phyloP scores from a whole-genome alignment of 2,888 invertebrate species.

The Venusia cambrica region DNA sequence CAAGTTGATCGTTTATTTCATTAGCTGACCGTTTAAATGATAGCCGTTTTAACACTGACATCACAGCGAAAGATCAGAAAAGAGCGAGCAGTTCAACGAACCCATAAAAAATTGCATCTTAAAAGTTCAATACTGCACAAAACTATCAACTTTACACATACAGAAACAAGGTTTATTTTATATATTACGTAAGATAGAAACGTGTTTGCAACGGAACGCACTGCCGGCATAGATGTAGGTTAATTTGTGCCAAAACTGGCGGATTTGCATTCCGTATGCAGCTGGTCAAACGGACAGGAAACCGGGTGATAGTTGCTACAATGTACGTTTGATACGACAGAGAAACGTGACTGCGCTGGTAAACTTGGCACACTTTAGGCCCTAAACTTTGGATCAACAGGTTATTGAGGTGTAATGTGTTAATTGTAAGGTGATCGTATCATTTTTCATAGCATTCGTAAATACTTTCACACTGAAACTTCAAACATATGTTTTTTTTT shows the following conservation, averaged over 20 bases:
- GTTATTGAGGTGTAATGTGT: too few relatives aligned
- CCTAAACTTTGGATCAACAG: not conserved
- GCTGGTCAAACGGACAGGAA: conserved; percentile 31
- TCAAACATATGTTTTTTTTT: too few relatives aligned
- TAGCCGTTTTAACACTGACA: too few relatives aligned
- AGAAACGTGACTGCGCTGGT: conserved; percentile 23
- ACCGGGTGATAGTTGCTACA: conserved; percentile 35
- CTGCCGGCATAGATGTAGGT: conserved; percentile 34
- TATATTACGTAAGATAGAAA: conserved; percentile 32
- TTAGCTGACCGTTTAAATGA: too few relatives aligned
- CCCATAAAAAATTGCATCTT: conserved; percentile 48
- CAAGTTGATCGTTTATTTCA: too few relatives aligned
- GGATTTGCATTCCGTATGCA: conserved; percentile 35
- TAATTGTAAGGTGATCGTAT: too few relatives aligned
- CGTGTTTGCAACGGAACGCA: conserved; percentile 37
- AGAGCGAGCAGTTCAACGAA: conserved; percentile 54
- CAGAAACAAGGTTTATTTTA: conserved; percentile 13
- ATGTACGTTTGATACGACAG: conserved; percentile 28
- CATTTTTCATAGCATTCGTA: too few relatives aligned
- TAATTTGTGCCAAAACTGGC: conserved; percentile 33
- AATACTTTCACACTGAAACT: too few relatives aligned
- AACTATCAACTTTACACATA: conserved; percentile 16
- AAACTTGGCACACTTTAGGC: not conserved
- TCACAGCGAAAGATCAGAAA: conserved; percentile 38
- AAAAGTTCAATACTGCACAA: conserved; percentile 20